Base-by-base conservation (phyloP, 1,140 invertebrate species). In the Platorchestia sp. region DNA sequence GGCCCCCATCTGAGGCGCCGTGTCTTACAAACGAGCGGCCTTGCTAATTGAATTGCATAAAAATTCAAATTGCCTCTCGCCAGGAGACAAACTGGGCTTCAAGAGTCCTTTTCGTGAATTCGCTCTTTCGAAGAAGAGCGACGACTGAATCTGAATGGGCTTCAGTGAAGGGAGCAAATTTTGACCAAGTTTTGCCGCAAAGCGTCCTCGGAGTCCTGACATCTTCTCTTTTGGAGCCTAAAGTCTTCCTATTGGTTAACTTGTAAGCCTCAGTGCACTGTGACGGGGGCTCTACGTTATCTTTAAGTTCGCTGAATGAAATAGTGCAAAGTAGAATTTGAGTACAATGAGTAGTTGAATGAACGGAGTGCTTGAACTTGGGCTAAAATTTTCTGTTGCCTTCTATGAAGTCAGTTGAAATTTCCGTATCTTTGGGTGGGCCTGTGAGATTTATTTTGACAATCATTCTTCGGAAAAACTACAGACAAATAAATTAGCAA, bases 41-140 rank as follows among this genome's bases (percentile, higher is more conserved):
- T 45, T 47, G 45, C 91, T 93, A 93, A 93, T 93, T 93, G 91
- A 93, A 93, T 93, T 93, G 91, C 91, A 93, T 93, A 93, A 93
- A 93, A 93, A 93, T 93, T 93, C 91, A 93, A 93, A 93, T 47
- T 45, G 91, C 43, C 91, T 93, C 45, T 93, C 87, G 41, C 44
- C 41, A 90, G 87, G 44, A 42, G 91, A 93, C 43, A 42, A 93
- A 44, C 45, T 93, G 43, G 91, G 87, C 27, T 27, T 44, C 43
- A 7, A 89, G 87, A 89, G n/a, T 42, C 87, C 87, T 89, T 44
- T 89, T 89, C 87, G 14, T 89, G 87, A 89, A 89, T 42, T 44
- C 59, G 10, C 59, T 75, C 59, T 75, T 36, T 75, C 14, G 27
- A 75, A 75, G 59, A 75, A 75, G 27, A 10, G 27, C 59, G 59